Evolutionary conservation across 2,797 vertebrate species (phyloP).

Genomic region (Lepus townsendii): DNA sequence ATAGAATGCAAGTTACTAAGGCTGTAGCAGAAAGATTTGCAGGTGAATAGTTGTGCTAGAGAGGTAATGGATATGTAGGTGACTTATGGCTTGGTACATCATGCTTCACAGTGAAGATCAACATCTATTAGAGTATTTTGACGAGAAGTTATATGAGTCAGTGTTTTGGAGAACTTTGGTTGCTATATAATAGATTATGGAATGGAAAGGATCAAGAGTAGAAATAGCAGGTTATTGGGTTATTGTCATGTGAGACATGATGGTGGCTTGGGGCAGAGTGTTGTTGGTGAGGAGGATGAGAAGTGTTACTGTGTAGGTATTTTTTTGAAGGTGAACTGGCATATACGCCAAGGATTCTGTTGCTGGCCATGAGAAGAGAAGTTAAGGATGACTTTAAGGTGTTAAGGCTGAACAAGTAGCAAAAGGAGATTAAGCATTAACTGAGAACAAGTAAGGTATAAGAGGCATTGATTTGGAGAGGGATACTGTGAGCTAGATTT

Average conservation of each 20-base stretch:
- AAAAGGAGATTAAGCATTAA: background rate
- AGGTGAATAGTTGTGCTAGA: background rate
- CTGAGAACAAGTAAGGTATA: background rate
- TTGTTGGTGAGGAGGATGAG: background rate
- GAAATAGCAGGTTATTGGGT: background rate
- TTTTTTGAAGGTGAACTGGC: background rate
- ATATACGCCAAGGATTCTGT: background rate
- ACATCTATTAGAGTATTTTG: background rate
- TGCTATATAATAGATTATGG: background rate
- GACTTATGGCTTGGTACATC: background rate
- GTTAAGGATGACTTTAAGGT: background rate
- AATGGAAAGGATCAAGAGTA: background rate
- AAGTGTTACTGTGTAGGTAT: background rate
- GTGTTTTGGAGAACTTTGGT: background rate
- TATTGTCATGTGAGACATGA: background rate
- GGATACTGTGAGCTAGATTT: background rate
- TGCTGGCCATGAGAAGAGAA: background rate
- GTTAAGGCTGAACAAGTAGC: background rate
- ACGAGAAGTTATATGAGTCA: background rate
- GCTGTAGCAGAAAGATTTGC: background rate
- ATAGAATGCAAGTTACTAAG: background rate
- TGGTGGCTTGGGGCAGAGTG: background rate
- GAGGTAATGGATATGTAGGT: background rate
- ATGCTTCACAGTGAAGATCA: background rate
- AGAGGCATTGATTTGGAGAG: conserved; percentile 4